Evolutionary conservation across 2,888 invertebrate species (phyloP).

Genomic region (Calameuta idolon): DNA sequence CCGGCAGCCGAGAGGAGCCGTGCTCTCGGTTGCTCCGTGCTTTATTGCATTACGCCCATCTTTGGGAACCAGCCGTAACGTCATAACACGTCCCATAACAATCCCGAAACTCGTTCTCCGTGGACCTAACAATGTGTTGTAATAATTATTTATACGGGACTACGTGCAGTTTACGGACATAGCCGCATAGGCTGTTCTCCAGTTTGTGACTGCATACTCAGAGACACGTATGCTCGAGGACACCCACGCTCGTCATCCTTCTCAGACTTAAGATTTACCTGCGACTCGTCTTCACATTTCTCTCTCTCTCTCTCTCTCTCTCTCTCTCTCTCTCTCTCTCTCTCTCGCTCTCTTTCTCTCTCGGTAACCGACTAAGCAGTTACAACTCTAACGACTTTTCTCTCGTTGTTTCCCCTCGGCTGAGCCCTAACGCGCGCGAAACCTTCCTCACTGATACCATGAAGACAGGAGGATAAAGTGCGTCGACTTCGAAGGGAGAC

Average conservation of each 20-base stretch:
- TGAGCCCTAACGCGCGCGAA: neutral
- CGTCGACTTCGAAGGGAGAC: no score
- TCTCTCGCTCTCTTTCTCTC: no score
- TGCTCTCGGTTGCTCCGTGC: slow-evolving; percentile 11
- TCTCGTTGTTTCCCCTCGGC: slow-evolving; percentile 3
- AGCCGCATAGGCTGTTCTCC: neutral
- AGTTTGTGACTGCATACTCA: neutral
- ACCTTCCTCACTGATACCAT: neutral
- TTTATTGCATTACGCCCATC: slow-evolving; percentile 40
- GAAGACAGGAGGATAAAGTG: neutral
- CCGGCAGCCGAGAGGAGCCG: no score
- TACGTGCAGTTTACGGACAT: slow-evolving; percentile 8
- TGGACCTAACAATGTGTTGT: slow-evolving; percentile 31
- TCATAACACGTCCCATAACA: slow-evolving; percentile 40
- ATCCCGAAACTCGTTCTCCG: slow-evolving; percentile 39
- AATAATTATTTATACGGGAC: slow-evolving; percentile 37
- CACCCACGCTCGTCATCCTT: neutral
- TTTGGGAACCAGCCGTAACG: slow-evolving; percentile 27
- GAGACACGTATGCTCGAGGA: neutral
- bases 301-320: no score
- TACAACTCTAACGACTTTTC: neutral
- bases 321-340: no score
- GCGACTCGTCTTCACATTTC: no score
- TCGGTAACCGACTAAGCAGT: neutral
- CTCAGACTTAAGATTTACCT: neutral